Percentiles rank a stretch among this genome's conserved stretches.
phyloP scores from a whole-genome alignment of 2,888 invertebrate species.

The Melinaea menophilus region DNA sequence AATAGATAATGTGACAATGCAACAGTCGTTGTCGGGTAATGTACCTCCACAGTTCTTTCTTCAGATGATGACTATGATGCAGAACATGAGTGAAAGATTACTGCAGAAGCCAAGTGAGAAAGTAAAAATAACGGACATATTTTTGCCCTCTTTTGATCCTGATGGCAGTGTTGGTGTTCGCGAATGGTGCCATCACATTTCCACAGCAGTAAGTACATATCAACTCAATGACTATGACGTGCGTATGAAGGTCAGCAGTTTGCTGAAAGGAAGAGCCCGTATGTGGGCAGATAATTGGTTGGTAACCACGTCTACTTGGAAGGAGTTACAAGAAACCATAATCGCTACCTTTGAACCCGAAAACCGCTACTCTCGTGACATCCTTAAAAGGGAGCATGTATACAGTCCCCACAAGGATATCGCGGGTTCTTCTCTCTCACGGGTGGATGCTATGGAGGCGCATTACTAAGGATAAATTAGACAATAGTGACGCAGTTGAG shows the following conservation, averaged over 20 bases:
- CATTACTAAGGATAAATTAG: slow-evolving; percentile 5
- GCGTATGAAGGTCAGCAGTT: slow-evolving; percentile 17
- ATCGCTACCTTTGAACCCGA: slow-evolving; percentile 28
- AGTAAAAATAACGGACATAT: slow-evolving; percentile 34
- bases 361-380: slow-evolving; percentile 21
- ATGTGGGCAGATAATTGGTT: slow-evolving; percentile 27
- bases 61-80: too few species aligned
- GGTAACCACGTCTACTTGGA: slow-evolving; percentile 26
- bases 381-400: slow-evolving; percentile 19
- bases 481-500: slow-evolving; percentile 11
- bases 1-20: too few species aligned
- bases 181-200: not conserved
- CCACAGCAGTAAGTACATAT: slow-evolving; percentile 22
- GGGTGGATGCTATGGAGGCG: slow-evolving; percentile 22
- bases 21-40: too few species aligned
- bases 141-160: slow-evolving; percentile 37
- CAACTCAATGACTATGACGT: slow-evolving; percentile 26
- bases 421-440: slow-evolving; percentile 21
- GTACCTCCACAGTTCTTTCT: too few species aligned
- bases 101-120: slow-evolving; percentile 9
- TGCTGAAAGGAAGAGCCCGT: slow-evolving; percentile 21
- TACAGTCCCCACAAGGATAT: slow-evolving; percentile 24
- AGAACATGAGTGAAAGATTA: too few species aligned
- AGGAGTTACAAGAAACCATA: slow-evolving; percentile 22
- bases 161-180: slow-evolving; percentile 17